Evolutionary conservation across 2,113 vertebrate species (phyloP).

Genomic region (Etheostoma spectabile): DNA sequence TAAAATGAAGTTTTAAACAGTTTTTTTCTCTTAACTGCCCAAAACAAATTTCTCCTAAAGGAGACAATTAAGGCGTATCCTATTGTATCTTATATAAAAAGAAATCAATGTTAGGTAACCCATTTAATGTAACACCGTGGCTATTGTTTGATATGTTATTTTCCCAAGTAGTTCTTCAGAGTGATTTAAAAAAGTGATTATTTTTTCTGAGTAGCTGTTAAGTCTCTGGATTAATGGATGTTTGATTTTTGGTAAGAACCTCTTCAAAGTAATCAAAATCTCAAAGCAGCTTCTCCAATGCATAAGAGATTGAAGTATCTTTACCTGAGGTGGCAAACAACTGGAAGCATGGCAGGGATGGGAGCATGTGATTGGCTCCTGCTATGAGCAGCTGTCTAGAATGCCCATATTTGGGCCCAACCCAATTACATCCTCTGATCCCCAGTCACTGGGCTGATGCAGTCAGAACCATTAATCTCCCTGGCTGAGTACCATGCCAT

Average conservation of each 20-base stretch:
- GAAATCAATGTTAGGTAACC: neutral
- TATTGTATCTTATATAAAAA: neutral
- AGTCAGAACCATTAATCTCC: conserved; percentile 87
- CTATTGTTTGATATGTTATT: conserved; percentile 8
- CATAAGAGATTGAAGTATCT: conserved; percentile 57
- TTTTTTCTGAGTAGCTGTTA: neutral
- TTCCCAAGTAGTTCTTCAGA: neutral
- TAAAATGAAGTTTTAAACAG: neutral
- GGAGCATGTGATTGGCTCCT: conserved; percentile 82
- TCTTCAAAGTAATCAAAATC: conserved; percentile 37
- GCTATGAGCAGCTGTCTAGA: conserved; percentile 85
- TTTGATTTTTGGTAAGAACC: conserved; percentile 36
- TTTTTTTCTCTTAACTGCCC: no score
- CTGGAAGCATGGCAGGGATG: conserved; percentile 79
- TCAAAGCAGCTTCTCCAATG: conserved; percentile 38
- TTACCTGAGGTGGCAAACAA: conserved; percentile 74
- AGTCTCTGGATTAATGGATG: conserved; percentile 25
- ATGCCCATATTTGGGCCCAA: conserved; percentile 83
- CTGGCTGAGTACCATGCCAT: conserved; percentile 80
- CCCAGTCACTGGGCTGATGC: conserved; percentile 80
- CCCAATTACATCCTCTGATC: conserved; percentile 86
- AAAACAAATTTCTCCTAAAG: no score
- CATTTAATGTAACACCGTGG: neutral
- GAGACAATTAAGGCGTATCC: no score
- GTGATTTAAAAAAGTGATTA: neutral